Conservation (phyloP, 2,797 vertebrate species). For the Chlorospingus semifuscus region DNA sequence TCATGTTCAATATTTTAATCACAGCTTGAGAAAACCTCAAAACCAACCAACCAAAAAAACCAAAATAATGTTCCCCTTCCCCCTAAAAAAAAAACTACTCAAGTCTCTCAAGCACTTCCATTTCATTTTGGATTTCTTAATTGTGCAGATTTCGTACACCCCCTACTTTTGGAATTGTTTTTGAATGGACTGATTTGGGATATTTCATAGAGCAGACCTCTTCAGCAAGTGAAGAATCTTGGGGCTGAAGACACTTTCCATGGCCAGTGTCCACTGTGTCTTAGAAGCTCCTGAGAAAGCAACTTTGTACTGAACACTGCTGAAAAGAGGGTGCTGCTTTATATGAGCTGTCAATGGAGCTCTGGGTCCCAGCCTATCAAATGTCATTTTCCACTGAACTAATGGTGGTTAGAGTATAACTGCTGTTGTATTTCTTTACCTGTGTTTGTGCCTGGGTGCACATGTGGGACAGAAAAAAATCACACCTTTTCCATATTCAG, state of each 20-base stretch:
- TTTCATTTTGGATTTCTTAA: not conserved
- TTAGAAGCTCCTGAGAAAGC: not conserved
- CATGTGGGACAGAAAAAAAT: not conserved
- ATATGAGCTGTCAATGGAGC: accelerated
- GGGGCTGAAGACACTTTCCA: not conserved
- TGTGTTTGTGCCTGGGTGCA: not conserved
- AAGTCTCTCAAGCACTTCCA: not conserved
- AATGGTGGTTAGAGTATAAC: not conserved
- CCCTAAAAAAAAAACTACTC: not conserved
- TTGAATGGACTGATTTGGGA: not conserved
- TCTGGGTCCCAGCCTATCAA: not conserved
- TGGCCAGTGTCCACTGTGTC: not conserved
- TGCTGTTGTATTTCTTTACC: not conserved
- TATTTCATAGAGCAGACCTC: not conserved
- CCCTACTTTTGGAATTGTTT: not conserved
- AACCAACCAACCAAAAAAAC: accelerated
- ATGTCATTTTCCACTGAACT: not conserved
- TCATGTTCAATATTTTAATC: not conserved
- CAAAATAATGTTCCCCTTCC: not conserved
- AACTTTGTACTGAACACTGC: not conserved
- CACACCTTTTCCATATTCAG: accelerated
- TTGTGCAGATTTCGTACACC: not conserved
- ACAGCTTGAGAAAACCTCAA: not conserved
- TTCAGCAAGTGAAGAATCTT: not conserved
- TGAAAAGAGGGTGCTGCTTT: not conserved